Base-by-base conservation (phyloP, 2,113 vertebrate genomes). In the Pimephales promelas region DNA sequence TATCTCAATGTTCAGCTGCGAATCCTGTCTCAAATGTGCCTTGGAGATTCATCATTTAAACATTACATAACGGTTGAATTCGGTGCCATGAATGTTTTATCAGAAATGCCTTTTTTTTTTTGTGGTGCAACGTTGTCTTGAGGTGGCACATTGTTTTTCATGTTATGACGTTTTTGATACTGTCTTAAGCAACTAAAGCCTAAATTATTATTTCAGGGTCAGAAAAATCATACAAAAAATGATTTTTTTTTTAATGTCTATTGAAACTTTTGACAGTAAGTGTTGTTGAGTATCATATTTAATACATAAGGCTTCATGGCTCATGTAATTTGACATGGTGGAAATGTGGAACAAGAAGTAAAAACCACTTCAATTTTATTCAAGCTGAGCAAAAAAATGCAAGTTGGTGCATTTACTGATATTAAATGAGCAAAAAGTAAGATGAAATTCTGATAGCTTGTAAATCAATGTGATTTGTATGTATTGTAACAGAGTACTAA, bases 1-100 rank as follows among this genome's bases (percentile, higher is more conserved):
- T 79, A 73, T 84, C 61, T 16, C 66, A 40, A 79, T 84, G 77
- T 68, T 72, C 34, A 36, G 3, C 34, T 72, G n/a, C 47, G 18
- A 68, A 1, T 61, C n/a, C 57, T 26, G 57, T 31, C 45, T 10
- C 72, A 31, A 52, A 2, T 52, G 45, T 73, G 71, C 40, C 13
- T 1, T 22, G 47, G 71, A 73, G 45, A 52, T 28, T 73, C 24
- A 52, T 74, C 43, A 52, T 49, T 74, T 74, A 52, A 74, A 74
- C 72, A 74, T 74, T 45, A 74, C 26, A 74, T 52, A 52, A 52
- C 14, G 1, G 1, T 24, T 18, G 26, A 5, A 74, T 18, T 74
- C 71, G 14, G 11, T 14, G 70, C n/a, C 11, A 7, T 72, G 11
- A 24, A 73, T 40, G 40, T 45, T 45, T 36, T 20, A 70, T 36